A percentile compares a stretch with the other conserved stretches of the same genome.
These are phyloP conservation scores for Aurelia sp. DNA, from an alignment of 30 jellyfish, hydroid and myxozoan genomes.

Conservation along the genomic window DNA sequence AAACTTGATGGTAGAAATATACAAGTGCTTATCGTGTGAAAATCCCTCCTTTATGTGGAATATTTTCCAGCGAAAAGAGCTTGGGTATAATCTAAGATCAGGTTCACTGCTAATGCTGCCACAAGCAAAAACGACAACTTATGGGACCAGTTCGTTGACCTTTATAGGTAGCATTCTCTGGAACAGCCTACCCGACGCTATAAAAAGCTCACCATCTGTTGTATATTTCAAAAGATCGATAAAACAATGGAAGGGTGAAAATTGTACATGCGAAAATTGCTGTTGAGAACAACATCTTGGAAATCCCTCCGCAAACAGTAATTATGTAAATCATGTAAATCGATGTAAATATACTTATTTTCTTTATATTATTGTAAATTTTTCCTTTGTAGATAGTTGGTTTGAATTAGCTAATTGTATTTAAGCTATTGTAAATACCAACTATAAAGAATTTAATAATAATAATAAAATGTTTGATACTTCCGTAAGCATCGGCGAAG, in stretches of 20 bases:
- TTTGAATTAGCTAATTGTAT: neutral
- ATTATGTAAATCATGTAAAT: neutral
- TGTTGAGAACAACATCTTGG: neutral
- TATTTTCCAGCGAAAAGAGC: constrained; percentile 24
- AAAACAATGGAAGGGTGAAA: constrained; percentile 58
- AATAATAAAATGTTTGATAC: too few relatives aligned
- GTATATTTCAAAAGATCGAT: constrained; percentile 25
- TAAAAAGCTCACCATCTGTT: constrained; percentile 14
- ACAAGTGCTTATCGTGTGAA: constrained; percentile 16
- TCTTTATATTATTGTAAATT: constrained; percentile 13
- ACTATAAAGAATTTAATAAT: too few relatives aligned
- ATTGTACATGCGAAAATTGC: constrained; percentile 52
- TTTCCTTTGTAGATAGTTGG: constrained; percentile 3
- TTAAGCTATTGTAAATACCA: too few relatives aligned
- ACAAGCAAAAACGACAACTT: too few relatives aligned
- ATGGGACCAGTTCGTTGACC: too few relatives aligned
- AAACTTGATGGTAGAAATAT: constrained; percentile 34
- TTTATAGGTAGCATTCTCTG: constrained; percentile 53
- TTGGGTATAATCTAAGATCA: constrained; percentile 29
- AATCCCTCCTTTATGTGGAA: constrained; percentile 44
- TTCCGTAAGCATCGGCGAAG: too few relatives aligned
- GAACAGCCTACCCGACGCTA: constrained; percentile 47
- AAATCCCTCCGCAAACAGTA: neutral
- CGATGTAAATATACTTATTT: neutral
- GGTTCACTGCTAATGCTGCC: constrained; percentile 11